Percentiles rank a stretch among this genome's conserved stretches.
These are phyloP conservation scores for Uria aalge DNA, from an alignment of 2,113 vertebrate genomes.

Conservation along the genomic window DNA sequence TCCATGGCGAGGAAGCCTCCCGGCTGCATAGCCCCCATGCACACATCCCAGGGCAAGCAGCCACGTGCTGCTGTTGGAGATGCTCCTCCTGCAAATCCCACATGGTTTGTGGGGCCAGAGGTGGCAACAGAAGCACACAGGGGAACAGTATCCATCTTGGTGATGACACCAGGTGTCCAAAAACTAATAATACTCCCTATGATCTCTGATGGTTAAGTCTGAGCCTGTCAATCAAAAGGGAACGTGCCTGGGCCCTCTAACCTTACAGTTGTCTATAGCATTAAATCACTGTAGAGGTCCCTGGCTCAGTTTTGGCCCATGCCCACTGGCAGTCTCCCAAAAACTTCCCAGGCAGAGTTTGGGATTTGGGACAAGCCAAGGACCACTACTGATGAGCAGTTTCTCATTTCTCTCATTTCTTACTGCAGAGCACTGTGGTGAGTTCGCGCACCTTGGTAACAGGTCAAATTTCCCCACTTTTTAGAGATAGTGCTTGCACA, in stretches of 20 bases:
- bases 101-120: fast-evolving
- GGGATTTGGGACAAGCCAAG: neutral
- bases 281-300: neutral
- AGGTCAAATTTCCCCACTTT: neutral
- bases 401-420: neutral
- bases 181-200: neutral
- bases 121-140: neutral
- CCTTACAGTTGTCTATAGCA: neutral
- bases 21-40: neutral
- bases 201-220: neutral
- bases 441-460: neutral
- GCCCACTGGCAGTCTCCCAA: neutral
- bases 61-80: fast-evolving
- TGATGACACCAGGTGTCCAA: neutral
- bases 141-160: neutral
- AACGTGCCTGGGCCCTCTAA: neutral
- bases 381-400: neutral
- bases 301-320: neutral
- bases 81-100: neutral
- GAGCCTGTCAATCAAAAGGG: neutral
- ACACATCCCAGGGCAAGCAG: neutral
- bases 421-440: neutral
- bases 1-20: fast-evolving
- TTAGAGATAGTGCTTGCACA: neutral
- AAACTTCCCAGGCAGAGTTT: neutral